phyloP scores from a whole-genome alignment of 2,888 invertebrate genomes.

The Apodemia mormo region DNA sequence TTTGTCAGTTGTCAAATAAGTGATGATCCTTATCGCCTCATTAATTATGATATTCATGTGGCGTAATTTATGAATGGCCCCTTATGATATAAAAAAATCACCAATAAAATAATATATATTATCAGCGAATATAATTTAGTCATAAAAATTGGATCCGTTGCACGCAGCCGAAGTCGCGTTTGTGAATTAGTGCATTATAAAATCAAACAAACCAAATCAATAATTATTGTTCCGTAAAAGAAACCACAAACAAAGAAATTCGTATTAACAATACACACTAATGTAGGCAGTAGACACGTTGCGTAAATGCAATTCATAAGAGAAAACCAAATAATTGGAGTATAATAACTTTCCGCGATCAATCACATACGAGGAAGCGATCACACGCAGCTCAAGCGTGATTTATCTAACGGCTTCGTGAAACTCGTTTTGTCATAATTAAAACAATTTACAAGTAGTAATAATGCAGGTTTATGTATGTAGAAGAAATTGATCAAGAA shows the following conservation, averaged over 20 bases:
- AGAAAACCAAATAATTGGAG: slow-evolving; percentile 44
- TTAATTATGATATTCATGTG: no score
- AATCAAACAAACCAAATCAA: background rate
- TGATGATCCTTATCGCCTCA: no score
- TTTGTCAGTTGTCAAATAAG: no score
- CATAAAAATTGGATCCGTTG: no score
- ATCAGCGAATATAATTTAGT: no score
- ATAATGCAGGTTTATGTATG: background rate
- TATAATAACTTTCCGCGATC: slow-evolving; percentile 42
- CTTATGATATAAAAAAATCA: no score
- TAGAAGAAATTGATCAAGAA: no score
- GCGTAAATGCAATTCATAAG: slow-evolving; percentile 39
- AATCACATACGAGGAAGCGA: slow-evolving; percentile 39
- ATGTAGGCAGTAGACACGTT: background rate
- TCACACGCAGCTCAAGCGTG: slow-evolving; percentile 29
- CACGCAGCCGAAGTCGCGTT: no score
- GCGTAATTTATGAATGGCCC: no score
- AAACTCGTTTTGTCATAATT: slow-evolving; percentile 7
- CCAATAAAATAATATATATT: no score
- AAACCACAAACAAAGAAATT: background rate
- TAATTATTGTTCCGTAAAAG: background rate
- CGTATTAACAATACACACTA: background rate
- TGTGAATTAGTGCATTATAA: background rate
- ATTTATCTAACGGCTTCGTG: slow-evolving; percentile 26
- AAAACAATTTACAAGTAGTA: background rate